Conservation (phyloP, 2,113 vertebrate genomes). For the Smithornis capensis region DNA sequence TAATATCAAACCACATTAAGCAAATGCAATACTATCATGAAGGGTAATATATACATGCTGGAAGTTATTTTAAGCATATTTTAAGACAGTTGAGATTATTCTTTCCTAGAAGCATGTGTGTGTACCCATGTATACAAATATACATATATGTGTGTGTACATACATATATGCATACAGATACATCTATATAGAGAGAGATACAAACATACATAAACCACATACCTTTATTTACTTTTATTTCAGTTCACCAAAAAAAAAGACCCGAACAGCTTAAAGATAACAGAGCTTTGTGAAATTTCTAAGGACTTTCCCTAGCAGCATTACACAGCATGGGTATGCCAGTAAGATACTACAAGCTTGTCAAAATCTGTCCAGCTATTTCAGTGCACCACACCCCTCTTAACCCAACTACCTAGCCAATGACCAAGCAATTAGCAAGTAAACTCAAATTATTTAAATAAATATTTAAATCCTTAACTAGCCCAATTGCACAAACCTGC, state of each 20-base stretch:
- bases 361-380: conserved; percentile 12
- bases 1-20: background rate
- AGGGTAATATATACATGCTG: background rate
- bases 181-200: rapidly evolving
- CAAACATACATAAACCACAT: background rate
- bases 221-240: background rate
- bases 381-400: conserved; percentile 29
- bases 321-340: background rate
- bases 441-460: background rate
- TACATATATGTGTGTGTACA: rapidly evolving
- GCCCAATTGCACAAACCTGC: background rate
- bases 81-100: background rate
- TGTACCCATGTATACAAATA: background rate
- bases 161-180: rapidly evolving
- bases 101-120: background rate
- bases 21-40: background rate
- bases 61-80: background rate
- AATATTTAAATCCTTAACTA: background rate
- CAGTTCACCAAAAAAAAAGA: background rate
- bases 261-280: background rate
- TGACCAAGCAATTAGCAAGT: conserved; percentile 29
- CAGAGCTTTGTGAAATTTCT: conserved; percentile 3
- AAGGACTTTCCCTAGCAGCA: background rate
- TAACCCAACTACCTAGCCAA: background rate
- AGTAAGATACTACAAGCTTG: background rate